These are phyloP conservation scores for Amia ocellicauda DNA, from an alignment of 2,113 vertebrate genomes.

Conservation along the genomic window DNA sequence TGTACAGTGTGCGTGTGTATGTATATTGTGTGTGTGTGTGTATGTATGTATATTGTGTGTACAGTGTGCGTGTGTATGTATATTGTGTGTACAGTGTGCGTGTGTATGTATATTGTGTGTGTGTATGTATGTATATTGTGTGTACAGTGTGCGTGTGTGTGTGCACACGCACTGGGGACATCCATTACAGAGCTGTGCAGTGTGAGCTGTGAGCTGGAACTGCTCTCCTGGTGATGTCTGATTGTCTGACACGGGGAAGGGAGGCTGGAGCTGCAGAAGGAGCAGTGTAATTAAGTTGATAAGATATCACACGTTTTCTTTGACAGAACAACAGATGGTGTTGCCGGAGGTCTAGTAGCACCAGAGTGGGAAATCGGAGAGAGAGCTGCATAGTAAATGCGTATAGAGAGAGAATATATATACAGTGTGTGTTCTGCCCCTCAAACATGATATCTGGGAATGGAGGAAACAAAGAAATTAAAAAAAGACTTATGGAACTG, in stretches of 20 bases:
- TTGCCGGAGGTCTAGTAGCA: slow-evolving; percentile 8
- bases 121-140: too few relatives aligned
- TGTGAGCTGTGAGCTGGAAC: neutral
- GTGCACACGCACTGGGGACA: too few relatives aligned
- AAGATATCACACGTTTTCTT: slow-evolving; percentile 19
- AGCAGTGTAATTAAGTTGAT: slow-evolving; percentile 21
- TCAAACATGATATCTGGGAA: neutral
- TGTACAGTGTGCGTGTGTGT: too few relatives aligned
- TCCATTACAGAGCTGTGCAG: too few relatives aligned
- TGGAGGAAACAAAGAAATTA: neutral
- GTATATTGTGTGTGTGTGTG: too few relatives aligned
- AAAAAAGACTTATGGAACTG: neutral
- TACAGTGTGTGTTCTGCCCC: neutral
- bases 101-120: too few relatives aligned
- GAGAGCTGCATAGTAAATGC: neutral
- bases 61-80: too few relatives aligned
- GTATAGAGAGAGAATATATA: neutral
- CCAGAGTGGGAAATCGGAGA: slow-evolving; percentile 6
- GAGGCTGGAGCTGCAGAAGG: neutral
- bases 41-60: too few relatives aligned
- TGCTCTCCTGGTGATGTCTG: neutral
- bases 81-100: too few relatives aligned
- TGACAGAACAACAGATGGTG: slow-evolving; percentile 28
- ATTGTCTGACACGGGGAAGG: neutral
- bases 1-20: too few relatives aligned